Evolutionary conservation across 2,113 vertebrate species (phyloP).

Genomic region (Oncorhynchus keta): DNA sequence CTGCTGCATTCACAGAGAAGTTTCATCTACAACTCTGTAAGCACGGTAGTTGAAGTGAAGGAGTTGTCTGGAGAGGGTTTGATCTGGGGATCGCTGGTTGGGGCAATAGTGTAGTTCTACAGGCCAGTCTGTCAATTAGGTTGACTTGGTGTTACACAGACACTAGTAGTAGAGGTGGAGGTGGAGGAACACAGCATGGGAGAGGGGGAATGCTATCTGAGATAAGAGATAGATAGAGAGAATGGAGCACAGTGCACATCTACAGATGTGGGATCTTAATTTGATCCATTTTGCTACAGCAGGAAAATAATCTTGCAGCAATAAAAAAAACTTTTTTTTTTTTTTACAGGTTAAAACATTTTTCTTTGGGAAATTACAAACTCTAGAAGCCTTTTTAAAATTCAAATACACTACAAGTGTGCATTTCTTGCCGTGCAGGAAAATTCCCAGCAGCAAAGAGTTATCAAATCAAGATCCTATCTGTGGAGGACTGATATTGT

Average conservation of each 20-base stretch:
- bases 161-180: slow-evolving; percentile 12
- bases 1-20: neutral
- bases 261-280: neutral
- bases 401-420: too few species aligned
- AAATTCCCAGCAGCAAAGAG: neutral
- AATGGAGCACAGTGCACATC: neutral
- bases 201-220: neutral
- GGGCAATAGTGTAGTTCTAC: slow-evolving; percentile 42
- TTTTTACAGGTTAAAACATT: too few species aligned
- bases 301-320: too few species aligned
- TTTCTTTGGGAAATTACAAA: too few species aligned
- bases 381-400: too few species aligned
- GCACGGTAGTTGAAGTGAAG: neutral
- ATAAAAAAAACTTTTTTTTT: too few species aligned
- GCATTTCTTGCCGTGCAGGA: too few species aligned
- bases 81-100: slow-evolving; percentile 30
- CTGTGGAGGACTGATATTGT: too few species aligned
- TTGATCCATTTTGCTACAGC: too few species aligned
- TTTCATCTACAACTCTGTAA: neutral
- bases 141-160: slow-evolving; percentile 24
- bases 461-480: too few species aligned
- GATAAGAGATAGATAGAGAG: neutral
- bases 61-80: slow-evolving; percentile 19
- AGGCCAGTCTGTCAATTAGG: slow-evolving; percentile 66
- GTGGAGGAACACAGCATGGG: neutral